phyloP scores from a whole-genome alignment of 2,797 vertebrate genomes.

The Dryobates pubescens region DNA sequence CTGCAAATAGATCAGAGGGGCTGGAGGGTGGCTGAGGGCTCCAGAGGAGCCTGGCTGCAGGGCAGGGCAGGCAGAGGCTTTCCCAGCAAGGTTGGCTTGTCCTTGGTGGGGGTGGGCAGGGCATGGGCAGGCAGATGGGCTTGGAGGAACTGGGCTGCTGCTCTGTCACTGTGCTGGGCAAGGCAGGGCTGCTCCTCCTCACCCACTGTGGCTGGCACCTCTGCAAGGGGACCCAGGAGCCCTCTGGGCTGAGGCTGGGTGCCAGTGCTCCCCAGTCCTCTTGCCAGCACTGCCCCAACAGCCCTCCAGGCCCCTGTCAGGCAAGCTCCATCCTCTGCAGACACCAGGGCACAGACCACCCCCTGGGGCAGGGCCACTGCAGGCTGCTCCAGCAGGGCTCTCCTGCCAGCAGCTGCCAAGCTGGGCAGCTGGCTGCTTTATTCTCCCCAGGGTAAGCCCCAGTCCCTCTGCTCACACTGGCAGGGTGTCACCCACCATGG shows the following conservation, averaged over 20 bases:
- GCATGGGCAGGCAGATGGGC: fast-evolving
- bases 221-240: not conserved
- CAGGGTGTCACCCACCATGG: not conserved
- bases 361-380: fast-evolving
- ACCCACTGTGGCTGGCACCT: fast-evolving
- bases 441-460: not conserved
- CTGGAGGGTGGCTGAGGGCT: not conserved
- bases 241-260: not conserved
- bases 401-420: not conserved
- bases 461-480: not conserved
- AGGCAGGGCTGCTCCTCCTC: not conserved
- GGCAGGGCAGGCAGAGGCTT: not conserved
- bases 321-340: not conserved
- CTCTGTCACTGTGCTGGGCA: not conserved
- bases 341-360: not conserved
- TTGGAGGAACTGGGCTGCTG: not conserved
- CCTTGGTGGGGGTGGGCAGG: not conserved
- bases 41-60: not conserved
- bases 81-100: not conserved
- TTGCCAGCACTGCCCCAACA: not conserved
- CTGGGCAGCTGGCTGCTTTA: not conserved
- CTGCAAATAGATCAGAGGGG: not conserved
- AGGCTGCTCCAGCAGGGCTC: fast-evolving
- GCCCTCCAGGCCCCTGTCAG: not conserved
- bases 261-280: not conserved